Evolutionary conservation across 2,797 vertebrate genomes (phyloP).

Genomic region (Steatocranus sp.): DNA sequence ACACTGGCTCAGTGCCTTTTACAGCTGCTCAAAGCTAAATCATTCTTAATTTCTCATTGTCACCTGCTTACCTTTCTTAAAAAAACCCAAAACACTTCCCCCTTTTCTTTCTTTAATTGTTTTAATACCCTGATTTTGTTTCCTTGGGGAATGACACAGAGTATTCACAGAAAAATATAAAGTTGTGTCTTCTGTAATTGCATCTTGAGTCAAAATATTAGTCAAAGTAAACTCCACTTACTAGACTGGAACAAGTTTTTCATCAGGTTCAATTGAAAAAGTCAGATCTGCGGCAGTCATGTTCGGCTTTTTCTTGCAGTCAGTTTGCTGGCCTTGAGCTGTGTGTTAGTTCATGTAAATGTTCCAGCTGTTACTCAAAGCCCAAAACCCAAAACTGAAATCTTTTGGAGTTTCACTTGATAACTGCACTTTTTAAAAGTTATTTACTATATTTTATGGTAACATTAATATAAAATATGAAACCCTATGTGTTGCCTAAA

Average conservation of each 20-base stretch:
- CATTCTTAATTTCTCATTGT: background rate
- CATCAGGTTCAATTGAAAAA: background rate
- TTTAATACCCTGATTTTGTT: background rate
- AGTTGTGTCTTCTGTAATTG: background rate
- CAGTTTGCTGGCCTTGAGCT: background rate
- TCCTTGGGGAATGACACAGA: background rate
- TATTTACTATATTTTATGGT: no score
- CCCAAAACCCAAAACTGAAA: no score
- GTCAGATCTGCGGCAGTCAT: background rate
- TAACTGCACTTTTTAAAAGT: background rate
- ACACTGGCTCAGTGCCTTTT: background rate
- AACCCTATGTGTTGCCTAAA: no score
- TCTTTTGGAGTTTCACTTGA: no score
- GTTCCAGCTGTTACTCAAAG: background rate
- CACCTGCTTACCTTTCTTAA: background rate
- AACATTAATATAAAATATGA: no score
- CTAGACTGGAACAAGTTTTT: background rate
- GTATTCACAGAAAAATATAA: background rate
- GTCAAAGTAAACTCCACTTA: background rate
- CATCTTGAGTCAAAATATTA: background rate
- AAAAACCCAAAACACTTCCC: background rate
- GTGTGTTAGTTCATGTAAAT: background rate
- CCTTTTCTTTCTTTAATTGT: background rate
- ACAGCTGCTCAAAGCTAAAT: background rate
- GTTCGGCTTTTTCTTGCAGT: background rate